A percentile compares a stretch with the other conserved stretches of the same genome.
These are phyloP conservation scores for Orius laevigatus DNA, from an alignment of 1,140 invertebrate species.

Conservation along the genomic window DNA sequence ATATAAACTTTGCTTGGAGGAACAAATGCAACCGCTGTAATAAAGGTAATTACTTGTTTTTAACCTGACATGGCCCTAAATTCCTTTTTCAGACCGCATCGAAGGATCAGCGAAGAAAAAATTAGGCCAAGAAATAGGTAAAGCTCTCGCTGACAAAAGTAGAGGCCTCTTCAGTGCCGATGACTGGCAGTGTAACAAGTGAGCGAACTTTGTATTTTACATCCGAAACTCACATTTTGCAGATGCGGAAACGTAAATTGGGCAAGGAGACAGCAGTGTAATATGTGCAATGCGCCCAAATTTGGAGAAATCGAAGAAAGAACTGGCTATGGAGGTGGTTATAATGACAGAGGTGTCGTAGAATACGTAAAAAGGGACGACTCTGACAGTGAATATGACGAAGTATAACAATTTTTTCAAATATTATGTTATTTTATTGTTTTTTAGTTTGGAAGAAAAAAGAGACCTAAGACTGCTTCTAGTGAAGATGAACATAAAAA, in stretches of 20 bases:
- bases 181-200: slow-evolving; percentile 98
- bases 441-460: slow-evolving; percentile 64
- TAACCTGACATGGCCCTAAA: neutral
- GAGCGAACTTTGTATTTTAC: neutral
- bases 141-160: slow-evolving; percentile 94
- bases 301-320: slow-evolving; percentile 75
- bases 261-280: slow-evolving; percentile 90
- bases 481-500: slow-evolving; percentile 21
- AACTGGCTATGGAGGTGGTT: slow-evolving; percentile 53
- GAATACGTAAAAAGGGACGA: slow-evolving; percentile 82
- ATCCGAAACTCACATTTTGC: neutral
- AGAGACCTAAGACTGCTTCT: slow-evolving; percentile 40
- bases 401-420: slow-evolving; percentile 28
- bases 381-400: slow-evolving; percentile 86
- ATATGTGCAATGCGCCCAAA: slow-evolving; percentile 97
- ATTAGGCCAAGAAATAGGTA: slow-evolving; percentile 92
- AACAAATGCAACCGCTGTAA: slow-evolving; percentile 83
- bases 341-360: slow-evolving; percentile 83
- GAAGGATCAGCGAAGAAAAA: slow-evolving; percentile 55
- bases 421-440: neutral
- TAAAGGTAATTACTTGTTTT: slow-evolving; percentile 32
- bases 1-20: slow-evolving; percentile 87
- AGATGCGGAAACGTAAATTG: slow-evolving; percentile 97
- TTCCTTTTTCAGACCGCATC: slow-evolving; percentile 20
- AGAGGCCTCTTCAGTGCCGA: slow-evolving; percentile 95